A percentile compares a stretch with the other conserved stretches of the same genome.
These are phyloP conservation scores for Brachypalpus laphriformis DNA, from an alignment of 2,888 invertebrate species.

Conservation along the genomic window DNA sequence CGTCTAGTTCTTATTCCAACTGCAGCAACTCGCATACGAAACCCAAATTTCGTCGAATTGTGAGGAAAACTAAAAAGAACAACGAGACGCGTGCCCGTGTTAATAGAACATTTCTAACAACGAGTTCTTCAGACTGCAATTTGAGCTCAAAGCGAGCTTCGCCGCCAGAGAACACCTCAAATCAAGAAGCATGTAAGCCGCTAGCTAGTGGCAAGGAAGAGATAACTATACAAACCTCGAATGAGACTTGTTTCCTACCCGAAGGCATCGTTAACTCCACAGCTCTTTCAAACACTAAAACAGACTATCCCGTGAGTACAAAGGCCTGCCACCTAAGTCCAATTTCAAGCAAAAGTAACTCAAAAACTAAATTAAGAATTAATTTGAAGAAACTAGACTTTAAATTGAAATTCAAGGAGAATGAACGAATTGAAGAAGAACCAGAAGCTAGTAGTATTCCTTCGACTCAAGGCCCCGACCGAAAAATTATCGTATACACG, in stretches of 20 bases:
- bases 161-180: neutral
- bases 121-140: neutral
- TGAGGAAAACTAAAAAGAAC: neutral
- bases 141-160: neutral
- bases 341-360: neutral
- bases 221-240: neutral
- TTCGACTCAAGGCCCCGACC: neutral
- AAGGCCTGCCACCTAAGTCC: conserved; percentile 23
- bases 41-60: conserved; percentile 8
- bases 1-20: neutral
- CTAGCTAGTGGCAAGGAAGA: too few species aligned
- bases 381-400: neutral
- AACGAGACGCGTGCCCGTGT: neutral
- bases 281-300: neutral
- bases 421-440: neutral
- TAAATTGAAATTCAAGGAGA: too few species aligned
- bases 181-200: too few species aligned
- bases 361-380: too few species aligned
- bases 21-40: neutral
- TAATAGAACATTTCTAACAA: neutral
- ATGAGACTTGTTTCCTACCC: conserved; percentile 33
- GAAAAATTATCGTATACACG: conserved; percentile 21
- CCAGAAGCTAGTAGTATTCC: neutral
- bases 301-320: neutral
- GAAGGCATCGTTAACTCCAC: conserved; percentile 52